phyloP scores from a whole-genome alignment of 1,140 invertebrate genomes.

The Ips nitidus region DNA sequence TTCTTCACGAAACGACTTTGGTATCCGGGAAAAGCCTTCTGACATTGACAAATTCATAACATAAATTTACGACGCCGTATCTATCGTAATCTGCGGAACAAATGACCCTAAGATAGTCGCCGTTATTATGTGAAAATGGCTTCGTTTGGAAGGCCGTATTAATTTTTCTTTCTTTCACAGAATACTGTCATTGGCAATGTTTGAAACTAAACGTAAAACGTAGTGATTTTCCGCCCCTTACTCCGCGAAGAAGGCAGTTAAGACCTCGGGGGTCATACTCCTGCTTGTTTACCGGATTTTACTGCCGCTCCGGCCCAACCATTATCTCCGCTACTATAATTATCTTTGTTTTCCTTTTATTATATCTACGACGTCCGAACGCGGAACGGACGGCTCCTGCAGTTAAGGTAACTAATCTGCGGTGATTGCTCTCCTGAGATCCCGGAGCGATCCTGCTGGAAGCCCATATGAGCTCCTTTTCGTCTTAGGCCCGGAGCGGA shows the following conservation, averaged over 20 bases:
- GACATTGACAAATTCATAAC: constrained; percentile 29
- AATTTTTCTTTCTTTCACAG: constrained; percentile 3
- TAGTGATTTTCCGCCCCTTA: neutral
- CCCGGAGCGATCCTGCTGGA: constrained; percentile 30
- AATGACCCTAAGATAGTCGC: constrained; percentile 18
- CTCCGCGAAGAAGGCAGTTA: constrained; percentile 17
- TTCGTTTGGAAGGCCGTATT: constrained; percentile 5
- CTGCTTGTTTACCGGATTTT: constrained; percentile 27
- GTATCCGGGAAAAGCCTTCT: constrained; percentile 12
- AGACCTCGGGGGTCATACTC: constrained; percentile 7
- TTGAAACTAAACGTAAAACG: neutral
- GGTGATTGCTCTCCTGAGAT: constrained; percentile 43
- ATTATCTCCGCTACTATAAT: constrained; percentile 38
- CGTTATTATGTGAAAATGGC: constrained; percentile 17
- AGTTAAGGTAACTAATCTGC: constrained; percentile 43
- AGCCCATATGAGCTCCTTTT: neutral
- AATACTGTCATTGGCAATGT: neutral
- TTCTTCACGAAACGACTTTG: constrained; percentile 17
- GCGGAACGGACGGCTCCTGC: constrained; percentile 27
- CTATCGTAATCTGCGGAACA: constrained; percentile 29
- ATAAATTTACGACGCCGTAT: constrained; percentile 25
- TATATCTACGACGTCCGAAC: constrained; percentile 32
- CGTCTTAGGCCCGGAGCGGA: neutral
- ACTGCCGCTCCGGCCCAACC: constrained; percentile 19
- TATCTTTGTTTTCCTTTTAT: constrained; percentile 46